These are phyloP conservation scores for Ceramica pisi DNA, from an alignment of 2,888 invertebrate species.

Conservation along the genomic window DNA sequence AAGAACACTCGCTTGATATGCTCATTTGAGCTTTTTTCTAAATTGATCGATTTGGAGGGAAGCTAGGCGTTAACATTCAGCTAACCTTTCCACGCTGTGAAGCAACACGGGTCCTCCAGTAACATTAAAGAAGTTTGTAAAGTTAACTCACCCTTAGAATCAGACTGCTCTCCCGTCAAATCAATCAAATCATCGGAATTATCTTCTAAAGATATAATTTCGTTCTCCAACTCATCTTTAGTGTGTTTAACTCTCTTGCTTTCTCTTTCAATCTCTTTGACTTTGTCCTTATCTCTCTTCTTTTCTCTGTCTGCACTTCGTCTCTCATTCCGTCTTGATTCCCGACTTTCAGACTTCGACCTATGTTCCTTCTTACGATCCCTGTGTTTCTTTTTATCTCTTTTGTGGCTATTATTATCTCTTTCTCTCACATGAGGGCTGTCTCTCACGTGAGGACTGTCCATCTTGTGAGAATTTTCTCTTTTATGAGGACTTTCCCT, in stretches of 20 bases:
- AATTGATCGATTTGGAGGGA: too few species aligned
- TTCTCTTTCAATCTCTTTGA: constrained; percentile 69
- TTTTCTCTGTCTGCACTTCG: constrained; percentile 71
- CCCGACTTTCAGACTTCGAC: constrained; percentile 77
- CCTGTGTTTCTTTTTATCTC: constrained; percentile 77
- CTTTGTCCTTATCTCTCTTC: constrained; percentile 66
- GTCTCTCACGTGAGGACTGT: constrained; percentile 54
- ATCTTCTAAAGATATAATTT: constrained; percentile 86
- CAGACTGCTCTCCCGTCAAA: constrained; percentile 90
- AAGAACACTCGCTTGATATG: too few species aligned
- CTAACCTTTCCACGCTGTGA: too few species aligned
- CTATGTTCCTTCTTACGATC: constrained; percentile 78
- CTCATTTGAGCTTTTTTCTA: too few species aligned
- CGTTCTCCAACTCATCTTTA: constrained; percentile 79
- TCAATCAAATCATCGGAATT: constrained; percentile 91
- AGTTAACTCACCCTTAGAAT: constrained; percentile 82
- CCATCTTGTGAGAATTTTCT: constrained; percentile 54
- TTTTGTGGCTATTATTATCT: constrained; percentile 58
- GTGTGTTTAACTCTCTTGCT: constrained; percentile 68
- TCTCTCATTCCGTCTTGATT: constrained; percentile 66
- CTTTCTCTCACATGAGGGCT: constrained; percentile 59
- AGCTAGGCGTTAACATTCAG: too few species aligned
- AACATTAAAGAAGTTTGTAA: background rate
- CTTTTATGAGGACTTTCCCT: constrained; percentile 52
- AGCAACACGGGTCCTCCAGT: too few species aligned